Evolutionary conservation across 2,888 invertebrate species (phyloP), one percentile per base, ranked within the genome.

Genomic region (Carpatolechia fugitivella): DNA sequence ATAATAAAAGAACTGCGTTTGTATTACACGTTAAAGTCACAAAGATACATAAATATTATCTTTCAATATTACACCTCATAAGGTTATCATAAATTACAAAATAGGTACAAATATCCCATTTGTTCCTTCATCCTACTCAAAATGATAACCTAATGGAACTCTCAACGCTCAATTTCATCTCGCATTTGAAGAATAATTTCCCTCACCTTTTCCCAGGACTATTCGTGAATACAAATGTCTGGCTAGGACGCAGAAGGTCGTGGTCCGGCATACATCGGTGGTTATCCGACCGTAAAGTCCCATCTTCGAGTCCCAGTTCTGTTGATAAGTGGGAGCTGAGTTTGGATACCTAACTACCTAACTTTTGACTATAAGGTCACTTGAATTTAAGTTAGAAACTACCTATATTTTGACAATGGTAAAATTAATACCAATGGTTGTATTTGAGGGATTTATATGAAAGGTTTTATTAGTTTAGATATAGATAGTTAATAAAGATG

Each of bases 221-320:
- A 18, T 50, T 44, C 36, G 33, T 36, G 56, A 56, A 64, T 66
- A 63, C 62, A 56, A 61, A 62, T 60, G 58, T 52, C 56, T 50
- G n/a, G 40, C 51, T 55, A 60, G 62, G 54, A 36, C 29, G n/a
- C 24, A 7, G 64, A 59, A 54, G 60, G n/a, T 48, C 40, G 61
- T 52, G 52, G 58, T 55, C 60, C 56, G 63, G 57, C 66, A 61
- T 66, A 66, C 60, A 60, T 66, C 62, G 61, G 44, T 54, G 56
- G 58, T 60, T 64, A 66, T 66, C 66, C 40, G 51, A 36, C 55
- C 52, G 52, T 58, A 54, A 55, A 60, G 55, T 46, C 18, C 40
- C 41, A 50, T 50, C 55, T 55, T 36, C n/a, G 13, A 50, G 30
- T 40, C 30, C 20, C 18, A 13, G 18, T 16, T 18, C 10, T 18